Evolutionary conservation across 2,888 invertebrate species (phyloP).

Genomic region (Eurytoma adleriae): DNA sequence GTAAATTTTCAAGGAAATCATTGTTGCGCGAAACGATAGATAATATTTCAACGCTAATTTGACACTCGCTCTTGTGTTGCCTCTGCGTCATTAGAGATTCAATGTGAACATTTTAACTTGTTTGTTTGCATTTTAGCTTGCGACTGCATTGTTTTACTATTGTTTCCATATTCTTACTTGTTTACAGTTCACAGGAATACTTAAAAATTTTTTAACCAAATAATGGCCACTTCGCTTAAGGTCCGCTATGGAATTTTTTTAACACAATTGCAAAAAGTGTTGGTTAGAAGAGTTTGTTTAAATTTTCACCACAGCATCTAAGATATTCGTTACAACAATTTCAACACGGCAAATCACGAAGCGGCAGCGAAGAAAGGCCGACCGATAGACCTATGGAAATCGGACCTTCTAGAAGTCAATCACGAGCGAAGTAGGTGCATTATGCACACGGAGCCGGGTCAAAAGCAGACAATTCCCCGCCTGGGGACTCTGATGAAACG

Average conservation of each 20-base stretch:
- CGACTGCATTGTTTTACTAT: no score
- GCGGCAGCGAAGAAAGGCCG: not conserved
- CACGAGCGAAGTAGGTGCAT: not conserved
- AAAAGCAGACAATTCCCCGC: slow-evolving; percentile 22
- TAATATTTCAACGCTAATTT: slow-evolving; percentile 48
- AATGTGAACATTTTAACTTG: not conserved
- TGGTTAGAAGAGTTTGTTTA: no score
- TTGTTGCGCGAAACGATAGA: not conserved
- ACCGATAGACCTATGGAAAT: slow-evolving; percentile 16
- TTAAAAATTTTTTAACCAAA: not conserved
- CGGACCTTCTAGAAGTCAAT: slow-evolving; percentile 35
- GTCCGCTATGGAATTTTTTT: no score
- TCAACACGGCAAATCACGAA: not conserved
- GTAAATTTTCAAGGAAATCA: slow-evolving; percentile 20
- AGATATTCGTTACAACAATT: no score
- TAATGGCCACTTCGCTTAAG: not conserved
- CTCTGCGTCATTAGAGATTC: no score
- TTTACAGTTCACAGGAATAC: no score
- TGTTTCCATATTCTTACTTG: no score
- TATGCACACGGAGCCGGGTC: not conserved
- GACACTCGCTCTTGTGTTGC: slow-evolving; percentile 1
- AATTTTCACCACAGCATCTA: no score
- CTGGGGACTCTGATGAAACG: slow-evolving; percentile 38
- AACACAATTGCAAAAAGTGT: no score
- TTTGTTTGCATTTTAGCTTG: not conserved